These are phyloP conservation scores for Danio choprae DNA, from an alignment of 2,797 vertebrate species.

Conservation along the genomic window DNA sequence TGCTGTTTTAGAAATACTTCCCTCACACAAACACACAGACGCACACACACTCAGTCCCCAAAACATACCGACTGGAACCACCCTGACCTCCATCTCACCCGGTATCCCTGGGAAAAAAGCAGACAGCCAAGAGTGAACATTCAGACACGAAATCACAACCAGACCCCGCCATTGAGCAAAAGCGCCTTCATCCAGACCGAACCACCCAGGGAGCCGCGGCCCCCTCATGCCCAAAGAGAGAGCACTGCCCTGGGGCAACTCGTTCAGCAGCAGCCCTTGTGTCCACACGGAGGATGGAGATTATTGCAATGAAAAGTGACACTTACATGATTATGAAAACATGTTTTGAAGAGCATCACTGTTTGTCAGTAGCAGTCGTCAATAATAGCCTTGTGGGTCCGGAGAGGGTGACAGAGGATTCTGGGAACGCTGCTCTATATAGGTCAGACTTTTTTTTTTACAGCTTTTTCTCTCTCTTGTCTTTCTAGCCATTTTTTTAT, in stretches of 20 bases:
- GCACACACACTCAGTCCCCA: slow-evolving; percentile 27
- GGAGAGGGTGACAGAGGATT: slow-evolving; percentile 30
- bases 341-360: slow-evolving; percentile 27
- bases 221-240: slow-evolving; percentile 44
- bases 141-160: slow-evolving; percentile 78
- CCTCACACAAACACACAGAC: slow-evolving; percentile 21
- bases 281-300: slow-evolving; percentile 30
- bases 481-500: slow-evolving; percentile 41
- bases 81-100: slow-evolving; percentile 76
- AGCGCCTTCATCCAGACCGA: slow-evolving; percentile 54
- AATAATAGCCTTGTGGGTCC: slow-evolving; percentile 19
- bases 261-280: slow-evolving; percentile 27
- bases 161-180: slow-evolving; percentile 65
- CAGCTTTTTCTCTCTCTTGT: slow-evolving; percentile 16
- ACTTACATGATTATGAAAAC: slow-evolving; percentile 51
- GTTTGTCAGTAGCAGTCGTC: slow-evolving; percentile 31
- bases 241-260: slow-evolving; percentile 51
- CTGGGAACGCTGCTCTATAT: slow-evolving; percentile 39
- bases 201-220: slow-evolving; percentile 73
- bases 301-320: slow-evolving; percentile 51
- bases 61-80: slow-evolving; percentile 59
- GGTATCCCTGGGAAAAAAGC: slow-evolving; percentile 69
- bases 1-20: slow-evolving; percentile 45
- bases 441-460: slow-evolving; percentile 31
- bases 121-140: slow-evolving; percentile 63